Base-by-base conservation (phyloP, 2,797 vertebrate genomes). In the Alcedo atthis region DNA sequence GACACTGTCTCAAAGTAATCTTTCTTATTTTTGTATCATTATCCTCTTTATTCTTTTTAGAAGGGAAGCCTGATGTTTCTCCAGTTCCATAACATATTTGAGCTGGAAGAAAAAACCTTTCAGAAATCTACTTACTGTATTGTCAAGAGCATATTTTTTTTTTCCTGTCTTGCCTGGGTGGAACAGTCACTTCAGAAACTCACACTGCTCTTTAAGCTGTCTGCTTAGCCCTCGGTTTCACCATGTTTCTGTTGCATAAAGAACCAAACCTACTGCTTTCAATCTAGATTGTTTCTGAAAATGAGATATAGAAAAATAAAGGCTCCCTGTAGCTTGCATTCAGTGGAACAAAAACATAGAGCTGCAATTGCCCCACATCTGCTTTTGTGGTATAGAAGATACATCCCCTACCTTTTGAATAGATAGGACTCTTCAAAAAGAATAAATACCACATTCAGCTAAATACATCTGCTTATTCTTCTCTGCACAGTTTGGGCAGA, bases 51-150 rank as follows among this genome's bases (percentile, higher is more conserved):
- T 89, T 93, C 51, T 74, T 91, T 73, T 79, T 90, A 75, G 51
- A 93, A 92, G 77, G 81, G 30, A 15, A 85, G 67, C 24, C 76
- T 92, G 48, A 37, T 90, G 62, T 85, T 94, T 94, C 79, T 93
- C 3, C 7, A 81, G 81, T 61, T 93, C 76, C 55, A 69, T 93
- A 93, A 89, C 82, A 94, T 93, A 93, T 73, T 92, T 93, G 84
- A 93, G 51, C 79, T 95, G 69, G 70, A 93, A 95, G 81, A 69
- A 81, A 92, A 90, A 93, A 59, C 66, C 62, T 92, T 85, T 92
- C 46, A 89, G 66, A 94, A 92, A 76, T 94, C 79, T 93, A 83
- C 76, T 81, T 92, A 62, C 40, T 87, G 37, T 83, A 25, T 66
- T 81, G 69, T 91, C 76, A 85, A 93, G 81, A 85, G 37, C 32